Evolutionary conservation across 2,113 vertebrate genomes (phyloP).

Genomic region (Dromas ardeola): DNA sequence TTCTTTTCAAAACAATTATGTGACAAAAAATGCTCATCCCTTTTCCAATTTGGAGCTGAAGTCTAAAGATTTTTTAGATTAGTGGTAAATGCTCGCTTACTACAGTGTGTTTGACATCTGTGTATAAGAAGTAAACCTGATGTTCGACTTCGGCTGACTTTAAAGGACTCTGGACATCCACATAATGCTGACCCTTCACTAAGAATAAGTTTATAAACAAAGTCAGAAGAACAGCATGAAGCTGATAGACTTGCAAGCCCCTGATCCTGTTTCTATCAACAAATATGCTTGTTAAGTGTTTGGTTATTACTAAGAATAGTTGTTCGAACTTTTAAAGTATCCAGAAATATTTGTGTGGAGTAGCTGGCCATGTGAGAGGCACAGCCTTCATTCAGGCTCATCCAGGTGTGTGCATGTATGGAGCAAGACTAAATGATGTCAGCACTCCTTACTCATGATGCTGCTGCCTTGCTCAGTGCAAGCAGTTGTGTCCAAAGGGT

Average conservation of each 20-base stretch:
- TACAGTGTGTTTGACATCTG: background rate
- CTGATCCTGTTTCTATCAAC: background rate
- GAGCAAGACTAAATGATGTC: background rate
- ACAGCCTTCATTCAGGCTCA: background rate
- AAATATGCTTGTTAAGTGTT: background rate
- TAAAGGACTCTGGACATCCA: background rate
- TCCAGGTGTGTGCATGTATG: background rate
- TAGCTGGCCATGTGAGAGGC: background rate
- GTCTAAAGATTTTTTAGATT: background rate
- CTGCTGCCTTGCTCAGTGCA: background rate
- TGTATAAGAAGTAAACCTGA: background rate
- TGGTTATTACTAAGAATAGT: background rate
- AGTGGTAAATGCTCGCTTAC: background rate
- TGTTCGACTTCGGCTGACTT: background rate
- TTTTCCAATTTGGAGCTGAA: background rate
- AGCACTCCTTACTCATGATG: background rate
- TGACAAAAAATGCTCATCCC: background rate
- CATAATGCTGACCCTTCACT: background rate
- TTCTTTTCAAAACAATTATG: background rate
- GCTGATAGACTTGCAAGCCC: background rate
- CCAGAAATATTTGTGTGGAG: background rate
- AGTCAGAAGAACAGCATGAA: background rate
- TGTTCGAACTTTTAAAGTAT: background rate
- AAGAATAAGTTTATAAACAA: background rate
- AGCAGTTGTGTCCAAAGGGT: background rate